Evolutionary conservation across 30 jellyfish, hydroid and myxozoan genomes (phyloP), one percentile per base, ranked within the genome.

Genomic region (Chrysaora quinquecirrha): DNA sequence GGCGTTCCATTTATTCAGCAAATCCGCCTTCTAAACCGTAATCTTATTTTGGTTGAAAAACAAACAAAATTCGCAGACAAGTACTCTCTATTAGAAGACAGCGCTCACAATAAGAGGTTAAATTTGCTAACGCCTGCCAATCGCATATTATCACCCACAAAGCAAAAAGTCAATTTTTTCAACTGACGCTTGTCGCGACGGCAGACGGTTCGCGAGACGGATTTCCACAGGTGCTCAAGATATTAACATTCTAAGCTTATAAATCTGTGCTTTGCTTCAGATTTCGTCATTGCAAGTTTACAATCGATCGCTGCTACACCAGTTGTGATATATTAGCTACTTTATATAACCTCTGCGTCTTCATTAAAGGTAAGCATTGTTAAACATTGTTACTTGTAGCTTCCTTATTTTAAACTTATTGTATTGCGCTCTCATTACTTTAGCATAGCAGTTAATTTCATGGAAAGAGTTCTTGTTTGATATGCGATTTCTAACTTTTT

Each of bases 161-260:
- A 47, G 85, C 46, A 28, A 64, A 68, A 65, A n/a, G 28, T 70
- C 78, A 70, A 61, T 62, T 67, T 50, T 63, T 58, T 48, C 23
- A 74, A 49, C 78, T 70, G 92, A 68, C 85, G 71, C 80, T 23
- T 71, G 92, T 82, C 92, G 92, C 92, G 92, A 82, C 92, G 78
- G 79, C 85, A 82, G 92, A 82, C 92, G 11, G 29, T 28, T 18
- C 78, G 66, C n/a, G 79, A 66, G 92, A 82, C 82, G 72, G 77
- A 20, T 19, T 33, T 58, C 56, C 92, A 68, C 92, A 69, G 85
- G 92, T 82, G 92, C 85, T 75, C 66, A 46, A 22, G 85, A 24
- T 19, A 34, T 38, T 38, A 6, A 38, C 54, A 38, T n/a, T 38
- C 54, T 38, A 38, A 38, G 54, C 54, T n/a, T n/a, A n/a, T n/a